phyloP scores from a whole-genome alignment of 2,797 vertebrate genomes.

The Sebastiscus albofasciatus region DNA sequence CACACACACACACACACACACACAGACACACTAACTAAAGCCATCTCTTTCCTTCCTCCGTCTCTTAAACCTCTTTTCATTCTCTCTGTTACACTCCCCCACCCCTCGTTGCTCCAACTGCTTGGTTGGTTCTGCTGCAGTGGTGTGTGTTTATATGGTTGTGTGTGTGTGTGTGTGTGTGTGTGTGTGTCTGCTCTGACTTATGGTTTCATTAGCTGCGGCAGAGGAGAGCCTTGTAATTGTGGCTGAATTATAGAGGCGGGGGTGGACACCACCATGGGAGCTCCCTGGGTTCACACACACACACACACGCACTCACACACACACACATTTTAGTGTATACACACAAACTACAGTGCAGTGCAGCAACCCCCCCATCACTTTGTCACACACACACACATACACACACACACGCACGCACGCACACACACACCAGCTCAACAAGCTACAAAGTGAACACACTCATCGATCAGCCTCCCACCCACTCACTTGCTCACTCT shows the following conservation, averaged over 20 bases:
- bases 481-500: constrained; percentile 60
- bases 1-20: constrained; percentile 24
- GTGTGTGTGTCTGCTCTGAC: constrained; percentile 58
- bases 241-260: constrained; percentile 78
- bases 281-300: constrained; percentile 65
- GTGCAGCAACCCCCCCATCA: constrained; percentile 21
- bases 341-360: constrained; percentile 26
- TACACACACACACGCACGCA: constrained; percentile 10
- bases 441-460: constrained; percentile 68
- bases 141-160: constrained; percentile 48
- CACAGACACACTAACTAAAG: constrained; percentile 25
- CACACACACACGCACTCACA: constrained; percentile 13
- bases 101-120: constrained; percentile 41
- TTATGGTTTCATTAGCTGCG: constrained; percentile 80
- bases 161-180: constrained; percentile 26
- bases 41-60: neutral
- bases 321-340: constrained; percentile 11
- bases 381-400: constrained; percentile 34
- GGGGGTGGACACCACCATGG: constrained; percentile 70
- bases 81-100: constrained; percentile 29
- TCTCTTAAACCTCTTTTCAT: constrained; percentile 21
- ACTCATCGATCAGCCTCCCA: constrained; percentile 57
- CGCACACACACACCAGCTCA: constrained; percentile 5
- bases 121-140: constrained; percentile 70
- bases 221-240: constrained; percentile 76